phyloP scores from a whole-genome alignment of 2,797 vertebrate genomes.

The Sebastolobus alascanus region DNA sequence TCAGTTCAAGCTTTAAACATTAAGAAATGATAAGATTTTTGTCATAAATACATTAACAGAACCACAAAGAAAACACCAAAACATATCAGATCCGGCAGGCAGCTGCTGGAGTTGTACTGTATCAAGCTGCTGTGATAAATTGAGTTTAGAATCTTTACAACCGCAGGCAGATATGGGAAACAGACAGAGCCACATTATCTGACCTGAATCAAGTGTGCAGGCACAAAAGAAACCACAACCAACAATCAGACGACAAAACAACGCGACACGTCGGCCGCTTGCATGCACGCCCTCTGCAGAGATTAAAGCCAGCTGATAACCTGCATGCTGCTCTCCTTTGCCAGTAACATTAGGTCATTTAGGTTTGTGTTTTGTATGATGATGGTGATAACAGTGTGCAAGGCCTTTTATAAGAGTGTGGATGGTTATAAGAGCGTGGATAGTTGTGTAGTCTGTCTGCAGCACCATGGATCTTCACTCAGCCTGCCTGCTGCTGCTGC shows the following conservation, averaged over 20 bases:
- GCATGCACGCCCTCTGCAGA: conserved; percentile 24
- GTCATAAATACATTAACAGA: not conserved
- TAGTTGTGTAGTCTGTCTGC: not conserved
- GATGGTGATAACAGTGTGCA: conserved; percentile 30
- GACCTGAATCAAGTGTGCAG: not conserved
- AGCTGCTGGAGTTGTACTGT: not conserved
- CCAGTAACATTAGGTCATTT: conserved; percentile 15
- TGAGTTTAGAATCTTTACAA: not conserved
- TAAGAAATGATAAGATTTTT: too few species aligned
- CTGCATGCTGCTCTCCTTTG: not conserved
- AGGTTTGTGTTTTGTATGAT: conserved; percentile 9
- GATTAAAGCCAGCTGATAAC: conserved; percentile 48
- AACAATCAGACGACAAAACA: conserved; percentile 4
- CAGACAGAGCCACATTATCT: not conserved
- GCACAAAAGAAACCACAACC: conserved; percentile 23
- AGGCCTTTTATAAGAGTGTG: conserved; percentile 32
- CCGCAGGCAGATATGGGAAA: conserved; percentile 10
- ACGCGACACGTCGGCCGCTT: not conserved
- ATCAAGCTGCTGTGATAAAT: conserved; percentile 16
- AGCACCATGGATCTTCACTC: conserved; percentile 39
- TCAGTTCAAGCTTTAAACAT: too few species aligned
- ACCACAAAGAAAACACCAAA: not conserved
- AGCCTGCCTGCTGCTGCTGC: conserved; percentile 19
- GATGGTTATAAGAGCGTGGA: not conserved
- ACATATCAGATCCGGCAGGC: conserved; percentile 5